A percentile compares a stretch with the other conserved stretches of the same genome.
Conservation (phyloP, 2,888 invertebrate genomes). For the Stenichneumon culpator region DNA sequence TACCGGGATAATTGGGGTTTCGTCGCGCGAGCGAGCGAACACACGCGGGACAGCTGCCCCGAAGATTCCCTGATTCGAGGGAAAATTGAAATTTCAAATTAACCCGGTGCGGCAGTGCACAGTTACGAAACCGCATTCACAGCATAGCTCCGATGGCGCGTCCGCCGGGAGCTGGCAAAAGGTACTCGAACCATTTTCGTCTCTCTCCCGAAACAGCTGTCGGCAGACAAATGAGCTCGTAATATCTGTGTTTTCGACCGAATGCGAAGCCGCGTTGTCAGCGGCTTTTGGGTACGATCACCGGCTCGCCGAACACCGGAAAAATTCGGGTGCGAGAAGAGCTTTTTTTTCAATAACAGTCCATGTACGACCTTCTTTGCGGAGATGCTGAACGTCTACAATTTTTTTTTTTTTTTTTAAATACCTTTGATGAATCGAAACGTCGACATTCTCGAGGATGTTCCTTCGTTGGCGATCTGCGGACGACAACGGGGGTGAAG, state of each 20-base stretch:
- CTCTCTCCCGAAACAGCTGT: constrained; percentile 44
- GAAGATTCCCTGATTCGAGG: constrained; percentile 68
- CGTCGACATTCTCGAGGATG: neutral
- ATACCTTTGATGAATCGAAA: neutral
- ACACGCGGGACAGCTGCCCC: constrained; percentile 56
- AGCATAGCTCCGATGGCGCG: neutral
- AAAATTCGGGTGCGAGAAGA: neutral
- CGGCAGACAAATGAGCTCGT: constrained; percentile 37
- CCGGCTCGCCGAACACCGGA: constrained; percentile 2
- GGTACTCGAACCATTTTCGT: constrained; percentile 31
- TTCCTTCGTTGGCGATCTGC: neutral
- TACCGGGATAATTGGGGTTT: constrained; percentile 62
- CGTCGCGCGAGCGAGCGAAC: constrained; percentile 58
- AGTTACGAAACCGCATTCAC: constrained; percentile 11
- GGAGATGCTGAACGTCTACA: neutral
- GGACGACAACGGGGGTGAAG: neutral
- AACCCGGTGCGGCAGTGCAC: constrained; percentile 44
- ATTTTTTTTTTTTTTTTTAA: too few relatives aligned
- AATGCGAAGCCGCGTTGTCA: constrained; percentile 43
- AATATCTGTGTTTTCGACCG: constrained; percentile 25
- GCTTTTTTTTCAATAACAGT: neutral
- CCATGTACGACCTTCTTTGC: neutral
- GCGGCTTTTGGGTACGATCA: neutral
- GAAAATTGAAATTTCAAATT: constrained; percentile 71
- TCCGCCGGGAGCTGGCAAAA: neutral